A percentile compares a stretch with the other conserved stretches of the same genome.
Evolutionary conservation across 2,113 vertebrate species (phyloP).

Genomic region (Theristicus caerulescens): DNA sequence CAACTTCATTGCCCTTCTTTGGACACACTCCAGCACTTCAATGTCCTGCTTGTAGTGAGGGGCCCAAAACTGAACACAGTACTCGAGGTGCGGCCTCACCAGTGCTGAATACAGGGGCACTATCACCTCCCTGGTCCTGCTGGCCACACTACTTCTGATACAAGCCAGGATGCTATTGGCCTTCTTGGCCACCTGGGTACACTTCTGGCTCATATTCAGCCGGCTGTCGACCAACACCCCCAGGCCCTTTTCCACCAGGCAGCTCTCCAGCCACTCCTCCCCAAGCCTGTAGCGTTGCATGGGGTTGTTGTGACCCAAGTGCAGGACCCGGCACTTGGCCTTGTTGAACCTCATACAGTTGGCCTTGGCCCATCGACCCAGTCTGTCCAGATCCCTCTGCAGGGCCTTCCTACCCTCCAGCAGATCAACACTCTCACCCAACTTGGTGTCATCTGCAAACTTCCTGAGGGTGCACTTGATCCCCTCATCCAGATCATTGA

Average conservation of each 20-base stretch:
- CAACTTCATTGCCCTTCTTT: neutral
- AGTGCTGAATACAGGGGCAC: neutral
- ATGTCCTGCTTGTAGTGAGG: neutral
- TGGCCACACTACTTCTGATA: neutral
- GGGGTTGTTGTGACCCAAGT: neutral
- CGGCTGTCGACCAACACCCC: neutral
- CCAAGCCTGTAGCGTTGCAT: neutral
- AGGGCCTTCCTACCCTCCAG: neutral
- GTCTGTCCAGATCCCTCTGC: neutral
- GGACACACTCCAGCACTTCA: neutral
- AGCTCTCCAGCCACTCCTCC: neutral
- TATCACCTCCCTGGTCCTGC: neutral
- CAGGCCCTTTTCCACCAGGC: neutral
- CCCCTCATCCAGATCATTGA: neutral
- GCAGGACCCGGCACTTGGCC: too few species aligned
- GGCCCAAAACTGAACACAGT: too few species aligned
- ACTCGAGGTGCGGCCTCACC: neutral
- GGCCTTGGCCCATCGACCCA: neutral
- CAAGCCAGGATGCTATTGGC: neutral
- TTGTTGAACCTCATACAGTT: neutral
- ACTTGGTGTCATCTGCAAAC: neutral
- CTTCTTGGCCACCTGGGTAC: neutral
- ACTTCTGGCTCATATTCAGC: neutral
- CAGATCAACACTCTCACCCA: rapidly evolving
- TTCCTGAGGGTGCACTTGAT: neutral